Conservation (phyloP, 92 coral and sea anemone species). For the Ricordea florida region DNA sequence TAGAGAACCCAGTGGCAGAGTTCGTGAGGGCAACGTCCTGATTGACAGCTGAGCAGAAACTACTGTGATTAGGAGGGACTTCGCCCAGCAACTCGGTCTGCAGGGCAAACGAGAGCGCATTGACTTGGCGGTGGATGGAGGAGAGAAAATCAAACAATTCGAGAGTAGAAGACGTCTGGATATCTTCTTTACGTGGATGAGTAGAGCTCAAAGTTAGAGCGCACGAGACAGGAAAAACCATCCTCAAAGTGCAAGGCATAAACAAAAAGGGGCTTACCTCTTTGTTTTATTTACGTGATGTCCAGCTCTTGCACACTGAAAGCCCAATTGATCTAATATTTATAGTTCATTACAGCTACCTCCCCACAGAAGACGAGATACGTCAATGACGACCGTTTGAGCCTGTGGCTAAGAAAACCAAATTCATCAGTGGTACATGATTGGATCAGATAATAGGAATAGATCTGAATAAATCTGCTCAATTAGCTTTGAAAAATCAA, state of each 20-base stretch:
- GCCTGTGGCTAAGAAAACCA: constrained; percentile 29
- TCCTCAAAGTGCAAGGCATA: constrained; percentile 22
- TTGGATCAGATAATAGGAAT: constrained; percentile 7
- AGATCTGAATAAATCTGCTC: too few species aligned
- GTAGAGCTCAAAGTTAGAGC: constrained; percentile 21
- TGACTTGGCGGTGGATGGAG: constrained; percentile 48
- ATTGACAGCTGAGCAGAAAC: too few species aligned
- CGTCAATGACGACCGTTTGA: constrained; percentile 10
- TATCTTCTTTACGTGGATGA: constrained; percentile 20
- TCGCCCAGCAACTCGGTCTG: too few species aligned
- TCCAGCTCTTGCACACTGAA: constrained; percentile 8
- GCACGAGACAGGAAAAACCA: neutral
- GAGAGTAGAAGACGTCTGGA: constrained; percentile 47
- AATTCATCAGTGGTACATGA: constrained; percentile 33
- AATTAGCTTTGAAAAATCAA: neutral
- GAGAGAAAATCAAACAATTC: constrained; percentile 32
- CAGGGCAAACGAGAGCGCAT: constrained; percentile 38
- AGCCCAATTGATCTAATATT: constrained; percentile 28
- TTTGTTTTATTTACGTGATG: constrained; percentile 7
- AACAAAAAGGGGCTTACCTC: constrained; percentile 25
- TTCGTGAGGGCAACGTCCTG: constrained; percentile 52
- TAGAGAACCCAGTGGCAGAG: constrained; percentile 44
- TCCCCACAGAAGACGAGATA: constrained; percentile 28
- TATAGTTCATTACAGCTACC: constrained; percentile 38
- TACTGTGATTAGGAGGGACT: too few species aligned